A percentile compares a stretch with the other conserved stretches of the same genome.
Conservation (phyloP, 2,113 vertebrate species). For the Pluvialis apricaria region DNA sequence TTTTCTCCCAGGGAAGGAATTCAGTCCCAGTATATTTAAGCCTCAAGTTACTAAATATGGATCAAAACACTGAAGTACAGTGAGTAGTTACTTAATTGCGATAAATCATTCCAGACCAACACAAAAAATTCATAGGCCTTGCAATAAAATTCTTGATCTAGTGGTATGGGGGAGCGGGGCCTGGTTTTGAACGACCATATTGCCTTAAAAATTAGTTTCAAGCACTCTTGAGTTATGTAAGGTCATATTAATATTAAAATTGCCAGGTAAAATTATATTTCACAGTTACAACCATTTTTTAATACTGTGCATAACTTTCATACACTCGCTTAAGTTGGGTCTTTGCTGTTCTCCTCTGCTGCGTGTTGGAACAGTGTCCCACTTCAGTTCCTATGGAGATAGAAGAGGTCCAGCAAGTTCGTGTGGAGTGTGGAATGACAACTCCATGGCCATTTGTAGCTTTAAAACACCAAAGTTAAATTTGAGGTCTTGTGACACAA, state of each 20-base stretch:
- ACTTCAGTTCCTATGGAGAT: not conserved
- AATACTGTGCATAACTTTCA: not conserved
- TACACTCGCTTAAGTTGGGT: not conserved
- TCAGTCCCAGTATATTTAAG: not conserved
- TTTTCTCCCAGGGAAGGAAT: not conserved
- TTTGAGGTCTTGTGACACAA: not conserved
- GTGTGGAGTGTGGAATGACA: not conserved
- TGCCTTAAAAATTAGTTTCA: not conserved
- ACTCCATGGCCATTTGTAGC: not conserved
- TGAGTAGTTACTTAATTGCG: not conserved
- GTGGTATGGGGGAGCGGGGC: no score
- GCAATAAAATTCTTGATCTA: not conserved
- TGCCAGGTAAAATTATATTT: not conserved
- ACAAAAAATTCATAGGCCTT: not conserved
- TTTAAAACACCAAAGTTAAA: not conserved
- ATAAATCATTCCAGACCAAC: not conserved
- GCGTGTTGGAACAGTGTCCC: not conserved
- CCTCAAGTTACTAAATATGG: not conserved
- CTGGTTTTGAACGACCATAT: not conserved
- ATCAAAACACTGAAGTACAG: not conserved
- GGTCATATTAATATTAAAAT: not conserved
- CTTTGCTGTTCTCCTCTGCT: not conserved
- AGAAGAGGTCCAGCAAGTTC: not conserved
- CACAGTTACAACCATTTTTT: not conserved
- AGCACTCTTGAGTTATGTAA: not conserved